phyloP scores from a whole-genome alignment of 2,888 invertebrate genomes.

The Gonocerus acuteangulatus region DNA sequence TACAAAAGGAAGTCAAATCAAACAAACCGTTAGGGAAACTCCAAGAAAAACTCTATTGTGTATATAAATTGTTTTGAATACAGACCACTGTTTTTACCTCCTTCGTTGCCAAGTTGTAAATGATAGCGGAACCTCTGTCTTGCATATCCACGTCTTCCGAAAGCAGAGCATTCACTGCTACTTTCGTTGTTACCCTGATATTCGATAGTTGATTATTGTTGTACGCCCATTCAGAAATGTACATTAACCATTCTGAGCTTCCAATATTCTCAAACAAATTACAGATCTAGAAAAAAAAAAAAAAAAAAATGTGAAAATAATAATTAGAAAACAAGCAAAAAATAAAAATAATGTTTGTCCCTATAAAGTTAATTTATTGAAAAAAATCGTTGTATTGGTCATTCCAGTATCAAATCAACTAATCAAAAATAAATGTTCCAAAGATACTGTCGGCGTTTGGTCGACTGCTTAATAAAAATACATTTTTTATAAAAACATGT shows the following conservation, averaged over 20 bases:
- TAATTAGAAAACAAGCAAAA: no score
- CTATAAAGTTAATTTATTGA: no score
- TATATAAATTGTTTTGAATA: slow-evolving; percentile 45
- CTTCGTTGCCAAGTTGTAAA: slow-evolving; percentile 87
- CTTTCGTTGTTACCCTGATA: slow-evolving; percentile 83
- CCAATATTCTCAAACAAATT: slow-evolving; percentile 84
- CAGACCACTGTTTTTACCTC: slow-evolving; percentile 96
- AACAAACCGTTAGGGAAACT: background rate
- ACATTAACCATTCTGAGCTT: slow-evolving; percentile 85
- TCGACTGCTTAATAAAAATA: no score
- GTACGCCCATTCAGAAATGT: slow-evolving; percentile 86
- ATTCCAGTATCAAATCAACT: no score
- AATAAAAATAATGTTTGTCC: no score
- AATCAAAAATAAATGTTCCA: no score
- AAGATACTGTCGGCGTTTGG: no score
- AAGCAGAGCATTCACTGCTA: slow-evolving; percentile 76
- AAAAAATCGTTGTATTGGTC: no score
- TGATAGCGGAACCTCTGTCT: slow-evolving; percentile 74
- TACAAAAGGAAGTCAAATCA: background rate
- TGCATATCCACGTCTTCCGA: slow-evolving; percentile 63
- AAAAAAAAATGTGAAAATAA: background rate
- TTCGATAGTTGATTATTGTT: slow-evolving; percentile 72
- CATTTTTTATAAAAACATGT: no score
- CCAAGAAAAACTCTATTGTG: background rate
- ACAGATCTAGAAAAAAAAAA: slow-evolving; percentile 56